These are phyloP conservation scores for Luperina nickerlii DNA, from an alignment of 2,888 invertebrate genomes.

Conservation along the genomic window DNA sequence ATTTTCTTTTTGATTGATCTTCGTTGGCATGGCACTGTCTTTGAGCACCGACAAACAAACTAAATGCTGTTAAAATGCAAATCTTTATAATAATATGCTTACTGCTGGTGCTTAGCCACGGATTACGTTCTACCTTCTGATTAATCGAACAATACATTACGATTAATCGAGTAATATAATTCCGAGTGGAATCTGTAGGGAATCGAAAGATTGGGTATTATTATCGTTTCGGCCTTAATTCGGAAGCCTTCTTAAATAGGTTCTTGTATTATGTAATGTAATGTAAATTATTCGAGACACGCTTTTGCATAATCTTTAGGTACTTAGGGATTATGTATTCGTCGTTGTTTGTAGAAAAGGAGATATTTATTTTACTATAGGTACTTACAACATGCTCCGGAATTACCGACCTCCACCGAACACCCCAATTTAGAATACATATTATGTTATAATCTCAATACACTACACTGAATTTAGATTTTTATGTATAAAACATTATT, in stretches of 20 bases:
- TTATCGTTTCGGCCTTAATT: constrained; percentile 15
- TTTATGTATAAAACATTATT: not conserved
- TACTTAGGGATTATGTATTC: not conserved
- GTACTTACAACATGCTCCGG: not conserved
- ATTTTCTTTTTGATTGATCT: not conserved
- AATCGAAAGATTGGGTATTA: constrained; percentile 1
- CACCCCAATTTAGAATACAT: no score
- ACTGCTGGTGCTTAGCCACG: not conserved
- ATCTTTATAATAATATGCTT: constrained; percentile 9
- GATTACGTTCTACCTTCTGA: constrained; percentile 4
- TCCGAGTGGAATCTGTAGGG: not conserved
- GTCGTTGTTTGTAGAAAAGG: not conserved
- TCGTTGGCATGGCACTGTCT: not conserved
- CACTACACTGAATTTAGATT: not conserved
- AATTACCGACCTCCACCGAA: not conserved
- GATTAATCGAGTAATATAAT: constrained; percentile 15
- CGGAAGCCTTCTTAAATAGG: constrained; percentile 22
- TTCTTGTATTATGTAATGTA: constrained; percentile 24
- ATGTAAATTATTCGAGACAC: constrained; percentile 26
- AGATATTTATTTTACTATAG: not conserved
- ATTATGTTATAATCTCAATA: not conserved
- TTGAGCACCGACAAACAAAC: not conserved
- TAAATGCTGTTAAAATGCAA: constrained; percentile 21
- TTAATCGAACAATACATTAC: constrained; percentile 17
- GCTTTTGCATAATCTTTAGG: not conserved